These are phyloP conservation scores for Carettochelys insculpta DNA, from an alignment of 2,113 vertebrate species.

Conservation along the genomic window DNA sequence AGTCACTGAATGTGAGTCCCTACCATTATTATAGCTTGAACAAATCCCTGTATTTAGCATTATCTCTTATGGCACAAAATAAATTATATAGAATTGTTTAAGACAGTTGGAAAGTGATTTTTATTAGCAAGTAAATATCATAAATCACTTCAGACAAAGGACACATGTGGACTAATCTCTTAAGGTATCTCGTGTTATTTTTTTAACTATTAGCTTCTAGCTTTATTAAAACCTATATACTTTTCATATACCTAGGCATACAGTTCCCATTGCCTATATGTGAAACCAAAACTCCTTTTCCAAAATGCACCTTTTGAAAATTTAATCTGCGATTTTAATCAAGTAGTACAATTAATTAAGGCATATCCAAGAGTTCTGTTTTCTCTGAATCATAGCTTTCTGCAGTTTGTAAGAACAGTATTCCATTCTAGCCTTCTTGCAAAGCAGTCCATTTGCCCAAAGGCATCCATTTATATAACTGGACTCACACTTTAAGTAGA, in stretches of 20 bases:
- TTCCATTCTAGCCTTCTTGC: neutral
- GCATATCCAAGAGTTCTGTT: neutral
- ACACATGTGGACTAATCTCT: too few relatives aligned
- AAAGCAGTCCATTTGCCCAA: neutral
- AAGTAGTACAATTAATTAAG: neutral
- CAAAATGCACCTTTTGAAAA: neutral
- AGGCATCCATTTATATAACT: neutral
- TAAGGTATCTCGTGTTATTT: neutral
- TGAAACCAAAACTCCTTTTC: neutral
- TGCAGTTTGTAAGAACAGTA: neutral
- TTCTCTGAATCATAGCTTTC: neutral
- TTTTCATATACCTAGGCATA: neutral
- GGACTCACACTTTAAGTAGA: neutral
- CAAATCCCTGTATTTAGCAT: neutral
- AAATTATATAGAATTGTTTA: neutral
- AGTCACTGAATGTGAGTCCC: neutral
- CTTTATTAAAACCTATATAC: neutral
- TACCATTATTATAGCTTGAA: neutral
- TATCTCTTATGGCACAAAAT: neutral
- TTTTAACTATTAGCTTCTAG: neutral
- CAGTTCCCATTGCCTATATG: neutral
- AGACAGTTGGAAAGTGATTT: neutral
- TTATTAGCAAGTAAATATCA: neutral
- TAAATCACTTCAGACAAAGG: neutral
- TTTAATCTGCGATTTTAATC: neutral